Evolutionary conservation across 2,888 invertebrate species (phyloP).

Genomic region (Xylophagus ater): DNA sequence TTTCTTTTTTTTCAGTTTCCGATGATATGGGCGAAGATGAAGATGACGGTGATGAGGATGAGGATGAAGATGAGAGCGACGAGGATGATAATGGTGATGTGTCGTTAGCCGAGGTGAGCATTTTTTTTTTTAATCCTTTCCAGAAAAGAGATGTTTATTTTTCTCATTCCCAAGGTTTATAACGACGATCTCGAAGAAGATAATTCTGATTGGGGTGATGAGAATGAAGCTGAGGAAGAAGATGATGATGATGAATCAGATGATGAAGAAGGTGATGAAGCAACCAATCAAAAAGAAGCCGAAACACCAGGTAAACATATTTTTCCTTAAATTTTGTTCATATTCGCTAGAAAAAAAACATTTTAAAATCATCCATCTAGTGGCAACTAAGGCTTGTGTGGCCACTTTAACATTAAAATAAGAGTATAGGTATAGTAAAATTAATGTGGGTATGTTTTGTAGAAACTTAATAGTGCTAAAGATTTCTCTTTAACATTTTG

Average conservation of each 20-base stretch:
- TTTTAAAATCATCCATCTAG: too few species aligned
- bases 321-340: too few species aligned
- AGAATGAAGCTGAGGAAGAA: constrained; percentile 42
- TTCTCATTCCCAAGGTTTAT: constrained; percentile 27
- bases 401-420: too few species aligned
- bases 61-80: constrained; percentile 49
- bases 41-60: constrained; percentile 43
- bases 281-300: constrained; percentile 21
- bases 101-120: constrained; percentile 32
- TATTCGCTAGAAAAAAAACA: too few species aligned
- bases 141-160: too few species aligned
- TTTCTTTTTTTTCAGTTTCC: constrained; percentile 21
- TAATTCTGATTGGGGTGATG: constrained; percentile 53
- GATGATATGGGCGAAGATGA: constrained; percentile 27
- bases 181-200: constrained; percentile 49
- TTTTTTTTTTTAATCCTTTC: too few species aligned
- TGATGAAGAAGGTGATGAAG: constrained; percentile 33
- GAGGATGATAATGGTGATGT: constrained; percentile 39
- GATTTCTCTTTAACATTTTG: too few species aligned
- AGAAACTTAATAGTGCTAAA: too few species aligned
- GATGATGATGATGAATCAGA: constrained; percentile 49
- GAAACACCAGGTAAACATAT: constrained; percentile 21
- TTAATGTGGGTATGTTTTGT: too few species aligned
- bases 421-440: too few species aligned
- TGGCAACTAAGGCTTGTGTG: too few species aligned